Evolutionary conservation across 1,140 invertebrate genomes (phyloP), one percentile per base, ranked within the genome.

Genomic region (Drosophila kurseongensis): DNA sequence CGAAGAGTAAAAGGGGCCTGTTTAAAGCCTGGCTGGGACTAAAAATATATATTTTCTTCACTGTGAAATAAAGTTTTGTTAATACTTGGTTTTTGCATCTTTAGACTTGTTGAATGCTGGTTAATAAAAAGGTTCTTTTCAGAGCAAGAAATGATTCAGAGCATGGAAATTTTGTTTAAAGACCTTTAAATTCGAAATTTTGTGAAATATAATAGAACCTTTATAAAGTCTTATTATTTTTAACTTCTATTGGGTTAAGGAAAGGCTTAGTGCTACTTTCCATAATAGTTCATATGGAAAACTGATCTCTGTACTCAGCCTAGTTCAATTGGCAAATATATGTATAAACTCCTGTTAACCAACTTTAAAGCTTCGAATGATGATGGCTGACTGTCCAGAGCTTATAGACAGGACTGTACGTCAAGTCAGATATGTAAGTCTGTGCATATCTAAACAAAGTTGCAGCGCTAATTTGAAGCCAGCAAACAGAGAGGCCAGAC

Each of bases 381-480:
- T 36, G 32, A 36, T 35, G 29, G 13, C 32, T 1, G 6, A 6
- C 9, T 35, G 32, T 29, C 38, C 44, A 42, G 10, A 16, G 10
- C 48, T 18, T 50, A 58, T 45, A 41, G 38, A 58, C 44, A 68
- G 52, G 42, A 68, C 44, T 68, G 61, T 55, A 69, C 54, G 45
- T 59, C 42, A 47, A 29, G 55, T 47, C 61, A 50, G 54, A 42
- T 51, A 44, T 65, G 58, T 51, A 44, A 61, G 58, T 73, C 52
- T 45, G 42, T 65, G 48, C 78, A 67, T 60, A 75, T 72, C 71
- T 76, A 66, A 83, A 62, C 80, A 72, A 73, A 60, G 77, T 65
- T 73, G 72, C 66, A 73, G 73, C 81, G 81, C 82, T 85, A 85
- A 86, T 85, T 85, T 86, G 74, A 78, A 73, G 80, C 74, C 76